Conservation (phyloP, 2,797 vertebrate species). For the Tarsius wallacei region DNA sequence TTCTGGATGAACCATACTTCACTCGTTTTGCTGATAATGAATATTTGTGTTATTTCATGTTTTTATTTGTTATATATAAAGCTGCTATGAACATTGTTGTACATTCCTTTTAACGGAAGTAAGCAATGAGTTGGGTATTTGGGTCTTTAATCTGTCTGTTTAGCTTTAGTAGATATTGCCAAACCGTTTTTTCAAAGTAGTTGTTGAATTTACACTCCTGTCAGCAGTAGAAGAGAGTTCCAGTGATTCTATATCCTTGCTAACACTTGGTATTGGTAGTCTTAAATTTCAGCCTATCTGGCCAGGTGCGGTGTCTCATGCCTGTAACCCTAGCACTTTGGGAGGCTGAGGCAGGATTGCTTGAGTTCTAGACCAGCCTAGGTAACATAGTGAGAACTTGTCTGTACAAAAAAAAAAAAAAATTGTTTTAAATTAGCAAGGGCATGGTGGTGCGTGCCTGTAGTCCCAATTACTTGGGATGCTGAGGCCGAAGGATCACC, state of each 20-base stretch:
- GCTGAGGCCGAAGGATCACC: too few species aligned
- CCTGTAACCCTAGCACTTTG: too few species aligned
- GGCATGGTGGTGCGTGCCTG: too few species aligned
- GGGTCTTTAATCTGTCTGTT: background rate
- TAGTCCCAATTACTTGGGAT: too few species aligned
- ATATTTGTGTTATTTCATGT: slow-evolving; percentile 43
- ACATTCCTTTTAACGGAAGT: slow-evolving; percentile 39
- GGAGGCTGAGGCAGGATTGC: too few species aligned
- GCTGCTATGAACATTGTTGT: background rate
- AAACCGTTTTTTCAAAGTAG: slow-evolving; percentile 47
- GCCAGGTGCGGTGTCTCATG: too few species aligned
- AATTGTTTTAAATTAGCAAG: too few species aligned
- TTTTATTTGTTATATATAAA: slow-evolving; percentile 53
- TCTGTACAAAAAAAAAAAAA: too few species aligned
- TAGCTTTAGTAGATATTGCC: background rate
- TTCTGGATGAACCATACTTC: slow-evolving; percentile 9
- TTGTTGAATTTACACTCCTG: slow-evolving; percentile 11
- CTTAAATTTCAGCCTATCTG: background rate
- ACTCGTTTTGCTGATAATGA: background rate
- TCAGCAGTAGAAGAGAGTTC: background rate
- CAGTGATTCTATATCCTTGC: background rate
- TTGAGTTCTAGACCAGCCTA: too few species aligned
- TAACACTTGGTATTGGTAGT: background rate
- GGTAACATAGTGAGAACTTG: too few species aligned
- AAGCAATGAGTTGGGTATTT: background rate